phyloP scores from a whole-genome alignment of 23 tunicate genomes.

The Trididemnum miniatum region DNA sequence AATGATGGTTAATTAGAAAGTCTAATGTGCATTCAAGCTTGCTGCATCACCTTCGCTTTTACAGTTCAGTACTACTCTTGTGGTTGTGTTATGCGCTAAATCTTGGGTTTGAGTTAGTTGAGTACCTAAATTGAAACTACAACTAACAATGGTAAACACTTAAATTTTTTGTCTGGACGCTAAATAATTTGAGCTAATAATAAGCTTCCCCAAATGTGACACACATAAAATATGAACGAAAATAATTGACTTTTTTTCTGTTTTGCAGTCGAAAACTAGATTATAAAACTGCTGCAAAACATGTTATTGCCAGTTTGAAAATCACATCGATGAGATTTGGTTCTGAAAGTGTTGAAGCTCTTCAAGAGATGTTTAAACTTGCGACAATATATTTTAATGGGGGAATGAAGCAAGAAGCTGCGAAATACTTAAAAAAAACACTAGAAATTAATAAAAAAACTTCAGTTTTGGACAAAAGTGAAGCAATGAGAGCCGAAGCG shows the following conservation, averaged over 20 bases:
- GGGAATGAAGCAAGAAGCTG: slow-evolving; percentile 4
- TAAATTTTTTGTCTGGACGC: no score
- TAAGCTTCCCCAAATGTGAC: no score
- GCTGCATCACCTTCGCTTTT: no score
- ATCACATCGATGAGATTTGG: slow-evolving; percentile 57
- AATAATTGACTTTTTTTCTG: background rate
- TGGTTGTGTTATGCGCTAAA: no score
- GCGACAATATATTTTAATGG: slow-evolving; percentile 32
- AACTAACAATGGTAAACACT: no score
- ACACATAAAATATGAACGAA: no score
- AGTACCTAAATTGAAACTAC: no score
- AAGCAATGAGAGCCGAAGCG: background rate
- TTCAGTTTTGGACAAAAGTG: background rate
- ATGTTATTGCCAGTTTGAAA: slow-evolving; percentile 44
- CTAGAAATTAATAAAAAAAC: background rate
- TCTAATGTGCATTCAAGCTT: no score
- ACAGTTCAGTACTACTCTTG: no score
- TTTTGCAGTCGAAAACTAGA: slow-evolving; percentile 3
- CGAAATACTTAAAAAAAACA: background rate
- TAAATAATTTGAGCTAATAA: no score
- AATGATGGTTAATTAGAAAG: no score
- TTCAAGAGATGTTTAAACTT: slow-evolving; percentile 53
- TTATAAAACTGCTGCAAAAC: slow-evolving; percentile 15
- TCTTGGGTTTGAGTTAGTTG: no score
- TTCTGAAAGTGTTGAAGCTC: slow-evolving; percentile 49